Conservation (phyloP, 2,797 vertebrate species). For the Cyprinodon diabolis region DNA sequence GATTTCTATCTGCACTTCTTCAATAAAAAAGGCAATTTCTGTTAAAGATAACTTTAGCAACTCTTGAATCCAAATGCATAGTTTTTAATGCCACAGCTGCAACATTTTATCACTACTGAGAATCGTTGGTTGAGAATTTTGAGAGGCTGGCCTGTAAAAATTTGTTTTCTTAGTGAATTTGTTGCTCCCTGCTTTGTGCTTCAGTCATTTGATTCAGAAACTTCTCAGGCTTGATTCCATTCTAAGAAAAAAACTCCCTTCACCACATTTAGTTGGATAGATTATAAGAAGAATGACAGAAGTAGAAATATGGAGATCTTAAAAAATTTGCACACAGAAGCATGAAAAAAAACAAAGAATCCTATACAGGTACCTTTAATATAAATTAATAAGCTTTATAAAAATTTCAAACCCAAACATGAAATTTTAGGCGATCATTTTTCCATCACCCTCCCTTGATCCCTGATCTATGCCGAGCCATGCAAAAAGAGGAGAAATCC, state of each 20-base stretch:
- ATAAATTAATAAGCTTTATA: constrained; percentile 73
- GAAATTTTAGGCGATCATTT: constrained; percentile 50
- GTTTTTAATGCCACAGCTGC: constrained; percentile 58
- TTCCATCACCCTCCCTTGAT: constrained; percentile 27
- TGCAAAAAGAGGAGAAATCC: constrained; percentile 68
- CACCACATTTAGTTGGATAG: constrained; percentile 21
- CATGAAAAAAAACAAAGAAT: constrained; percentile 44
- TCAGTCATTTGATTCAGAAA: constrained; percentile 56
- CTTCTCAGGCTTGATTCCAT: constrained; percentile 56
- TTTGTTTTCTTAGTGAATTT: constrained; percentile 44
- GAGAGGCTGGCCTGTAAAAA: constrained; percentile 52
- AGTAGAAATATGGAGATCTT: constrained; percentile 31
- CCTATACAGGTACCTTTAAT: constrained; percentile 57
- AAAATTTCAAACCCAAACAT: constrained; percentile 64
- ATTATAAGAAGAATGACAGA: constrained; percentile 18
- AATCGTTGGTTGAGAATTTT: constrained; percentile 46
- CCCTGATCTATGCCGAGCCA: constrained; percentile 62
- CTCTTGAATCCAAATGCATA: constrained; percentile 71
- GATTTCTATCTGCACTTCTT: constrained; percentile 28
- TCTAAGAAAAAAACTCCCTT: constrained; percentile 34
- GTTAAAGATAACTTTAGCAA: constrained; percentile 29
- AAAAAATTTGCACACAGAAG: constrained; percentile 59
- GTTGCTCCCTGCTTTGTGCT: constrained; percentile 72
- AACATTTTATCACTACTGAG: constrained; percentile 34
- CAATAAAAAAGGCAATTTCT: constrained; percentile 42